Evolutionary conservation across 2,888 invertebrate genomes (phyloP), one percentile per base, ranked within the genome.

Genomic region (Trimorus sp.): DNA sequence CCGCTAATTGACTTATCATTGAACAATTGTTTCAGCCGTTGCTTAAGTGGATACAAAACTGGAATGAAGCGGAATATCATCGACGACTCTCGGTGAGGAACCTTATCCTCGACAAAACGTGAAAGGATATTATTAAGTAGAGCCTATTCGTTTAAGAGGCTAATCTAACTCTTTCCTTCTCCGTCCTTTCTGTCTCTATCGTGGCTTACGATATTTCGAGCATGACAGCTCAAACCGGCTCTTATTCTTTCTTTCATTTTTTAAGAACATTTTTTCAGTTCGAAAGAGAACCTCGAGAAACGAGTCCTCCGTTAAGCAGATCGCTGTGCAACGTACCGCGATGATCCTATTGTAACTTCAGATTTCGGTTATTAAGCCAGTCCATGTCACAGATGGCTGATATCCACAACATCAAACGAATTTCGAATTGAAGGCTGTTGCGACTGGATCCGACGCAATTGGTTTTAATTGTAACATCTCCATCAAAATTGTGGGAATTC

Each of bases 121-220:
- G 66, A 80, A 78, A 70, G 70, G 74, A 83, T 63, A 65, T 76
- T 82, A 84, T 80, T 76, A 71, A 87, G 86, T 58, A 84, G 84
- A 87, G 85, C 84, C 89, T 88, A 88, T 89, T 89, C 88, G 86
- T 87, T 88, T 89, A 87, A 88, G 88, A 88, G 87, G 87, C 86
- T 89, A 89, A 89, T 89, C 88, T 88, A 79, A 80, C 79, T 75
- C 70, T 63, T 81, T 77, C 65, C 53, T 78, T 80, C 73, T 65
- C 12, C 62, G 6, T 48, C n/a, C n/a, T 42, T 66, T 68, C 69
- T 69, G 65, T 84, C 83, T 83, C 66, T 69, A 70, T 83, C 70
- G 79, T 59, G 63, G 65, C 68, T 75, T 75, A 75, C 69, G 73
- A 68, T 74, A 77, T 75, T 88, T 85, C 86, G 85, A 85, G 84